Evolutionary conservation across 1,140 invertebrate species (phyloP).

Genomic region (Magallana ariakensis): DNA sequence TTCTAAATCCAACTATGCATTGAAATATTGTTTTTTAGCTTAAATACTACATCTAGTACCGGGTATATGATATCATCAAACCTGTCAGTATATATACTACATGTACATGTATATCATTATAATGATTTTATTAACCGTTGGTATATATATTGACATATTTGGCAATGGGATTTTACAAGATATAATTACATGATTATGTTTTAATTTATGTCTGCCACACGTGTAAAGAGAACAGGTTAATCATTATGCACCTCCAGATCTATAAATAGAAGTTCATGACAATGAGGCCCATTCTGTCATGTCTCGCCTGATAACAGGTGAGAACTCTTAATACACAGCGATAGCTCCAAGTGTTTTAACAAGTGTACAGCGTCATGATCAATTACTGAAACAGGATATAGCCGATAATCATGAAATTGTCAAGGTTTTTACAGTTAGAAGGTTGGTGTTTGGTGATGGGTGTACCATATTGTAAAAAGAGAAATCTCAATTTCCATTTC

Average conservation of each 20-base stretch:
- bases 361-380: conserved; percentile 8
- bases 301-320: conserved; percentile 17
- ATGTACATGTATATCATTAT: too few species aligned
- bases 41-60: too few species aligned
- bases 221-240: conserved; percentile 2
- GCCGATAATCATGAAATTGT: conserved; percentile 31
- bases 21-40: too few species aligned
- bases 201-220: not conserved
- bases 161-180: too few species aligned
- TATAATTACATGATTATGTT: too few species aligned
- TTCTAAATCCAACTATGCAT: too few species aligned
- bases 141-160: too few species aligned
- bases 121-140: too few species aligned
- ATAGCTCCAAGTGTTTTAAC: not conserved
- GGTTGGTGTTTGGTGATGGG: conserved; percentile 11
- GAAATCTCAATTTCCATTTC: too few species aligned
- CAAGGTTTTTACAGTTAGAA: conserved; percentile 24
- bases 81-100: too few species aligned
- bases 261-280: conserved; percentile 25
- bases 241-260: conserved; percentile 24
- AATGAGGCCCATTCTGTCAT: conserved; percentile 1
- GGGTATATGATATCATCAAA: too few species aligned
- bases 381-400: conserved; percentile 28
- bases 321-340: not conserved
- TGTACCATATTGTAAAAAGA: too few species aligned